Evolutionary conservation across 1,140 invertebrate genomes (phyloP), one percentile per base, ranked within the genome.

Genomic region (Aphelenchoides avenae): DNA sequence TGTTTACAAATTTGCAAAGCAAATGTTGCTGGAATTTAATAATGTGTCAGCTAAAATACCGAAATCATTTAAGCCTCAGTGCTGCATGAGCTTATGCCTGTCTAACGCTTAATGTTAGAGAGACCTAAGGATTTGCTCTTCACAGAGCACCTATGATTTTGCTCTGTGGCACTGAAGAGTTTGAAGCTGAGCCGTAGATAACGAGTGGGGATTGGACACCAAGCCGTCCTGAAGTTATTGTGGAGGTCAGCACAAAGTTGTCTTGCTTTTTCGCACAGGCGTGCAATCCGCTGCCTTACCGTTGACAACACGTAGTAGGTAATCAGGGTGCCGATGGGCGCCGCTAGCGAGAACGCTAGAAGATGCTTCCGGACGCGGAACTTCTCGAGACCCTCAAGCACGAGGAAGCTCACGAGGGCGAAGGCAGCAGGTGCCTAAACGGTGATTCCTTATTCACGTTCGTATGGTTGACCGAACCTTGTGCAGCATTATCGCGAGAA

Each of bases 401-500:
- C 78, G 43, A 99, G 80, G 79, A 96, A 97, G 29, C 91, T 94
- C 11, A 96, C 91, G 1, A 99, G 81, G 31, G 93, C 94, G 83
- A 99, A 98, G 5, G 94, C 90, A 24, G 94, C 92, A 3, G 94
- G 94, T 11, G 91, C 92, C 86, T 87, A 68, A 48, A 78, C 72
- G 27, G 7, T 7, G 7, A 29, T 36, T 64, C 15, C 18, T 9
- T 9, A 15, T 7, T 56, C 22, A 52, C 58, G 22, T 54, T 7
- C 29, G 6, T 54, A 56, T 56, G 47, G 13, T 11, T 31, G 2
- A 26, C 53, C 40, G 62, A 78, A 87, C 86, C 81, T 99, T 99
- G 74, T 99, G 94, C 13, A 99, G 80, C 91, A 99, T 97, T 61
- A 98, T 97, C 24, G 94, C 94, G 27, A 82, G 55, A 31, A 94